Evolutionary conservation across 1,140 invertebrate species (phyloP), one percentile per base, ranked within the genome.

Genomic region (Cyrtorhinus lividipennis): DNA sequence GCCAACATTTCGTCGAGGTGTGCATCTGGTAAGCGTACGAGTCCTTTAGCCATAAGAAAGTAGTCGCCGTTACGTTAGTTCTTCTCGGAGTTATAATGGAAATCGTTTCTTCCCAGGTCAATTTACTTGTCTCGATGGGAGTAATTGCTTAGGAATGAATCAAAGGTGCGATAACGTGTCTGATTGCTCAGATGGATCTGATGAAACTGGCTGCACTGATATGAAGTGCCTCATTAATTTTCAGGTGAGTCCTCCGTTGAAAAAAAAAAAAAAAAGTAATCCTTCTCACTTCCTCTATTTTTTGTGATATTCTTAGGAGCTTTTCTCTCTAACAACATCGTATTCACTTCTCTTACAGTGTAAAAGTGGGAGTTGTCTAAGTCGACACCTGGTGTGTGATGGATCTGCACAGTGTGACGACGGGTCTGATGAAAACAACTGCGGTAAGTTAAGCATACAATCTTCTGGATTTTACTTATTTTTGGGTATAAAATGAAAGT

Each of bases 321-420:
- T n/a, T 38, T 38, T 38, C 30, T 38, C 30, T 38, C 5, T 38
- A 2, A 59, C 12, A 59, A 59, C 23, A 18, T 27, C 25, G 58
- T 58, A 53, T 62, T 30, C 53, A 5, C 15, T 38, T 15, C 15
- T 38, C 45, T 72, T 72, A 62, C 73, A 80, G 68, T 90, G 87
- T 69, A 70, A 72, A 2, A 84, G 78, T 72, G 85, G 85, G 15
- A 80, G 83, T 67, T 90, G 88, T 69, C 78, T 90, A 18, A 82
- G 79, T 65, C 72, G 81, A 62, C 76, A 83, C 66, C 74, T 85
- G 23, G 83, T 86, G 10, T 92, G 88, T 72, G 85, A 91, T 73
- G 81, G 82, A 26, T 83, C 84, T 57, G 70, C 74, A 0, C 81
- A 86, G 66, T 90, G 87, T 69, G 77, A 78, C 45, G 86, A 88